These are phyloP conservation scores for Desmodus rotundus DNA, from an alignment of 2,113 vertebrate genomes.

Conservation along the genomic window DNA sequence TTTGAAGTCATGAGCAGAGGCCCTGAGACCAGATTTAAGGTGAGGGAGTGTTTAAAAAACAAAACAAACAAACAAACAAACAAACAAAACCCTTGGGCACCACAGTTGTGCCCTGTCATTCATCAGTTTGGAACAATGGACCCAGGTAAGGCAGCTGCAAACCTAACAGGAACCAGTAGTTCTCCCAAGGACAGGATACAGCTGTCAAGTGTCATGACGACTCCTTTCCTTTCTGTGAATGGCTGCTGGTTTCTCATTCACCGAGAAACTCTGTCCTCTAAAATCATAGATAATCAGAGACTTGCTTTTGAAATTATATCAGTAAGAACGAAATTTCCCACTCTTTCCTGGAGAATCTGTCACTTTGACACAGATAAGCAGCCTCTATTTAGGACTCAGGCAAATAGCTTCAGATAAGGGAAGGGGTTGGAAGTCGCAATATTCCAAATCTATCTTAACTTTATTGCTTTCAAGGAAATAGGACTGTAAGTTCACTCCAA, in stretches of 20 bases:
- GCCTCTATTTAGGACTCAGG: background rate
- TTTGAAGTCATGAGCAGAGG: background rate
- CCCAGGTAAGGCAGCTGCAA: background rate
- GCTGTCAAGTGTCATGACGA: background rate
- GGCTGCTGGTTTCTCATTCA: background rate
- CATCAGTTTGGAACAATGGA: background rate
- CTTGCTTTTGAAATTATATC: constrained; percentile 17
- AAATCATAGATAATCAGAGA: constrained; percentile 2
- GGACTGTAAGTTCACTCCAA: background rate
- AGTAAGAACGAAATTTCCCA: constrained; percentile 5
- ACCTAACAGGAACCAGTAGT: constrained; percentile 3
- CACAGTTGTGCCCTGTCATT: constrained; percentile 19
- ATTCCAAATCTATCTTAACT: constrained; percentile 4
- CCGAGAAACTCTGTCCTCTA: background rate
- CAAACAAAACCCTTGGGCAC: background rate
- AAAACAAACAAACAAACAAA: too few species aligned
- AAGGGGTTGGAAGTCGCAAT: background rate
- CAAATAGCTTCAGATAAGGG: constrained; percentile 7
- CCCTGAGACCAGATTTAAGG: background rate
- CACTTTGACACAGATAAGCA: background rate
- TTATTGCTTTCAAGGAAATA: background rate
- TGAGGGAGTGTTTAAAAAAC: background rate
- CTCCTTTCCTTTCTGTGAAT: background rate
- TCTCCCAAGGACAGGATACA: background rate
- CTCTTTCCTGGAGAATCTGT: background rate